Evolutionary conservation across 2,113 vertebrate genomes (phyloP).

Genomic region (Thalassarche chlororhynchos): DNA sequence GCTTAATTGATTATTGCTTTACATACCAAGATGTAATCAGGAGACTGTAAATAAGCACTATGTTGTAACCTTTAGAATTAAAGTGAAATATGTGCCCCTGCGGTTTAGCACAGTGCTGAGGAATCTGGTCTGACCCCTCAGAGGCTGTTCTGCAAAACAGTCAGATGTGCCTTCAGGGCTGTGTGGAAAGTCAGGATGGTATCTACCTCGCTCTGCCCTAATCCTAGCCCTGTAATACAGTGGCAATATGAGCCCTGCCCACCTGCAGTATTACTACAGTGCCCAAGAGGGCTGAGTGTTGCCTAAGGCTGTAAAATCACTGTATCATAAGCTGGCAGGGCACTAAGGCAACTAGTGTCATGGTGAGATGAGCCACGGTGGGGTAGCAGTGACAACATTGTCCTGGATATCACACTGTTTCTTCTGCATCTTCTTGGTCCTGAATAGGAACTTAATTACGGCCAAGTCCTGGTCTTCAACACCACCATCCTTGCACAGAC

Average conservation of each 20-base stretch:
- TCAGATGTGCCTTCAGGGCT: neutral
- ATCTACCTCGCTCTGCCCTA: neutral
- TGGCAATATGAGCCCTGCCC: neutral
- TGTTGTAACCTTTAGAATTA: neutral
- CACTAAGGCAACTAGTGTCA: neutral
- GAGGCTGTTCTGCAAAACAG: neutral
- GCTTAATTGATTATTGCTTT: slow-evolving; percentile 57
- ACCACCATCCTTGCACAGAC: neutral
- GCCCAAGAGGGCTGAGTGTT: neutral
- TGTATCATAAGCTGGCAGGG: neutral
- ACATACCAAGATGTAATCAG: slow-evolving; percentile 38
- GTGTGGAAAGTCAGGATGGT: neutral
- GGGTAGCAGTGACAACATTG: neutral
- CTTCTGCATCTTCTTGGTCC: neutral
- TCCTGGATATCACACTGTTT: neutral
- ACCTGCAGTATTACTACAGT: neutral
- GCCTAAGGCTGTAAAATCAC: neutral
- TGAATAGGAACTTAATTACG: neutral
- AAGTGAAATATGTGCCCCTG: neutral
- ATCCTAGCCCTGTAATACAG: neutral
- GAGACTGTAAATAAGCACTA: slow-evolving; percentile 27
- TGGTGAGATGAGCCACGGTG: neutral
- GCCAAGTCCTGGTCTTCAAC: neutral
- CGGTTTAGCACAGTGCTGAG: neutral
- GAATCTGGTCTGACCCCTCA: too few relatives aligned